Evolutionary conservation across 37 sponge, comb jelly and placozoan genomes (phyloP), one percentile per base, ranked within the genome.

Genomic region (Beroe ovata): DNA sequence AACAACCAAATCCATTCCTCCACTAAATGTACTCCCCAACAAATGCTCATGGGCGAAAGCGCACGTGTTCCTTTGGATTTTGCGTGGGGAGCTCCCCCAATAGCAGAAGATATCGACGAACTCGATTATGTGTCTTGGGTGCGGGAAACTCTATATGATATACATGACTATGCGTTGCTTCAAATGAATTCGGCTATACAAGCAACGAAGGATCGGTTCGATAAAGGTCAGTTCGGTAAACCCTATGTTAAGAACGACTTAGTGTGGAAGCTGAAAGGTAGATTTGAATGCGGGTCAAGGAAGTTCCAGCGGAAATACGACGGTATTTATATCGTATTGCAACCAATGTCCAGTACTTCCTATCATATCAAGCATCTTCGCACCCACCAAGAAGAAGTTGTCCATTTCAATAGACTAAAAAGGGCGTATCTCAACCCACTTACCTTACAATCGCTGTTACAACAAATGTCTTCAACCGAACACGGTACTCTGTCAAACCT

Each of bases 201-300:
- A 4, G 23, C n/a, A 20, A n/a, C 63, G 6, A 62, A 62, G 26
- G 63, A 62, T 16, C 21, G 63, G 63, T 62, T 62, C 63, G 63
- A 62, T 62, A 62, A 20, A 62, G 63, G 63, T 62, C 63, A 62
- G 26, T 62, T 28, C 26, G 63, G 63, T 4, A 62, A 6, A 18
- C 63, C 63, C 28, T 62, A 62, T 62, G 26, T 28, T 23, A 16
- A 20, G 6, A 18, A 62, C 26, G 63, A 62, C n/a, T 18, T 62
- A 62, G 63, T 62, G 28, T 62, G 63, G 63, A 62, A 29, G n/a
- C n/a, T 62, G n/a, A 62, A 62, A 18, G 63, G 63, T n/a, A 62
- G 26, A 16, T 62, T 62, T 62, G 63, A 62, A n/a, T 28, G 3
- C 28, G 63, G 63, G 4, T 20, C 19, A 6, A 6, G 63, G 26